phyloP scores from a whole-genome alignment of 1,140 invertebrate species.

The Drosophila cardini region DNA sequence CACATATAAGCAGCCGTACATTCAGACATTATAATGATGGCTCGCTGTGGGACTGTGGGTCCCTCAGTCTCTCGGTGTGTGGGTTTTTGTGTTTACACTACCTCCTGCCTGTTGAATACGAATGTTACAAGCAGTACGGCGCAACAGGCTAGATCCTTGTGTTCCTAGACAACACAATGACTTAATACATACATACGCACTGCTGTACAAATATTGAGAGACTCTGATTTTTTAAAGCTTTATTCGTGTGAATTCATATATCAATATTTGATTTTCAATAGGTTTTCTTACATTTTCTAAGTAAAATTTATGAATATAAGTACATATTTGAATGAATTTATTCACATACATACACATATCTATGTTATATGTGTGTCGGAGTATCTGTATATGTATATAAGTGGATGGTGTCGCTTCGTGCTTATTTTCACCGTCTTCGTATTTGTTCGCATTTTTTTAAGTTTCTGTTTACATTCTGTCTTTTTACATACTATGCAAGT shows the following conservation, averaged over 20 bases:
- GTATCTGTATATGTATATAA: constrained; percentile 8
- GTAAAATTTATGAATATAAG: not conserved
- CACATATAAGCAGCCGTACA: not conserved
- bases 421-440: constrained; percentile 48
- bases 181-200: not conserved
- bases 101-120: constrained; percentile 70
- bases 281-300: not conserved
- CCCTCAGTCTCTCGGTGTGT: not conserved
- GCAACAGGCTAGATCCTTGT: constrained; percentile 64
- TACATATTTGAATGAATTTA: not conserved
- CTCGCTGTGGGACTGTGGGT: no score
- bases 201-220: not conserved
- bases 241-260: not conserved
- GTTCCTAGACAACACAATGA: constrained; percentile 7
- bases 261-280: not conserved
- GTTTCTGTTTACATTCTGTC: constrained; percentile 57
- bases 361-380: not conserved
- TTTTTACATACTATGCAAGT: constrained; percentile 5
- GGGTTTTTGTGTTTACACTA: not conserved
- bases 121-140: constrained; percentile 28
- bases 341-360: no score
- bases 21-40: not conserved
- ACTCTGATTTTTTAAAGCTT: not conserved
- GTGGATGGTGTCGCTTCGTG: constrained; percentile 44
- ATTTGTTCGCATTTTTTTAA: constrained; percentile 52